A percentile compares a stretch with the other conserved stretches of the same genome.
Evolutionary conservation across 2,888 invertebrate species (phyloP).

Genomic region (Teleiodes luculella): DNA sequence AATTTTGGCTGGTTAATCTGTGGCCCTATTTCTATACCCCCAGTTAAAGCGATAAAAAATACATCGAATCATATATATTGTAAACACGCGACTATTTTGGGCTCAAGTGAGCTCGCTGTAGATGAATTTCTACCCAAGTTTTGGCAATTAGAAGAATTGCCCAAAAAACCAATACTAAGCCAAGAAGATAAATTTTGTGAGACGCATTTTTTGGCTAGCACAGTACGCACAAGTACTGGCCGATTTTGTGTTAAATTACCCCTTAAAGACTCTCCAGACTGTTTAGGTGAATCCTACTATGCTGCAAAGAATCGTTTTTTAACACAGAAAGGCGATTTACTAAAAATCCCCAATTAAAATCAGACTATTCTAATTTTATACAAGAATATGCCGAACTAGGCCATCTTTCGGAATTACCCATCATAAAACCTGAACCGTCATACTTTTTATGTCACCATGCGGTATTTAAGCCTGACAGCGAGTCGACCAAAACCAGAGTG

Average conservation of each 20-base stretch:
- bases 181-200: conserved; percentile 22
- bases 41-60: neutral
- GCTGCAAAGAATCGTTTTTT: conserved; percentile 15
- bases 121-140: conserved; percentile 18
- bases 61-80: no score
- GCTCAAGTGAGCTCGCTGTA: neutral
- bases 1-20: conserved; percentile 21
- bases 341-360: conserved; percentile 12
- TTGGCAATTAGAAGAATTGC: conserved; percentile 21
- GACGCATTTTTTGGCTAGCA: conserved; percentile 18
- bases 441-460: neutral
- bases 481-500: conserved; percentile 37
- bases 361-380: conserved; percentile 11
- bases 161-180: conserved; percentile 11
- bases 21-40: conserved; percentile 10
- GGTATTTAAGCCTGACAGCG: conserved; percentile 34
- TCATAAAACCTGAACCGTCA: neutral
- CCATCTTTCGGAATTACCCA: conserved; percentile 20
- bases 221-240: conserved; percentile 18
- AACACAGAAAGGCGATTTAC: conserved; percentile 15
- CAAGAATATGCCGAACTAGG: conserved; percentile 22
- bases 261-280: conserved; percentile 20
- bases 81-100: conserved; percentile 6
- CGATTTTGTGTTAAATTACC: conserved; percentile 25
- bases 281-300: conserved; percentile 22